Evolutionary conservation across 1,140 invertebrate species (phyloP).

Genomic region (Drosophila kurseongensis): DNA sequence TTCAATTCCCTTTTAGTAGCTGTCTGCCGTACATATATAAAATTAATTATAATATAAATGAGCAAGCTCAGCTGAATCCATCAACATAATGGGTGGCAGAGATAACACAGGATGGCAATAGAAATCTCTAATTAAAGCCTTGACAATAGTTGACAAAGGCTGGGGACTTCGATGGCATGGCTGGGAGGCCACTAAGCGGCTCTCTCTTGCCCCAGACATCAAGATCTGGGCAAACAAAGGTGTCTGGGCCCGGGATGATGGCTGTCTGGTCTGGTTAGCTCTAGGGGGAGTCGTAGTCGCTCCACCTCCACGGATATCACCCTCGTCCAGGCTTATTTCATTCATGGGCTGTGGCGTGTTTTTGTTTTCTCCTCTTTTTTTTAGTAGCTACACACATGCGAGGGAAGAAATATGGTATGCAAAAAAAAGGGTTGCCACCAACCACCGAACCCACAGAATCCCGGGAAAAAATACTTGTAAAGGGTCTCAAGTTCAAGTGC

Average conservation of each 20-base stretch:
- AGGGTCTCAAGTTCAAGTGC: conserved; percentile 59
- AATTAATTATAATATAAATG: conserved; percentile 32
- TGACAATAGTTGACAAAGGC: conserved; percentile 45
- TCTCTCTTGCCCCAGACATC: conserved; percentile 51
- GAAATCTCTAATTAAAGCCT: conserved; percentile 58
- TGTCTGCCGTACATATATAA: conserved; percentile 17
- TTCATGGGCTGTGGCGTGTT: conserved; percentile 36
- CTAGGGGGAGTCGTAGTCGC: conserved; percentile 15
- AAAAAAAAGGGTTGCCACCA: conserved; percentile 49
- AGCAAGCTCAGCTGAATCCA: conserved; percentile 48
- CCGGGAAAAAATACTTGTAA: conserved; percentile 26
- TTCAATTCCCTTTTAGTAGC: conserved; percentile 33
- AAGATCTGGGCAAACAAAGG: conserved; percentile 56
- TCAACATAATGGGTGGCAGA: conserved; percentile 41
- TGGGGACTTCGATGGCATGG: not conserved
- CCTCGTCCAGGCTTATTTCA: conserved; percentile 49
- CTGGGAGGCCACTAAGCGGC: conserved; percentile 48
- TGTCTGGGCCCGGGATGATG: conserved; percentile 39
- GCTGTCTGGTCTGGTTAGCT: conserved; percentile 28
- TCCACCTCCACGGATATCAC: conserved; percentile 25
- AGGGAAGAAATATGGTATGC: conserved; percentile 20
- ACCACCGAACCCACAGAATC: conserved; percentile 45
- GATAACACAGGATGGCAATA: conserved; percentile 24
- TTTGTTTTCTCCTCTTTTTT: conserved; percentile 37
- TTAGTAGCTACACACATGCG: conserved; percentile 38